These are phyloP conservation scores for Drosophila diplacantha DNA, from an alignment of 2,888 invertebrate genomes.

Conservation along the genomic window DNA sequence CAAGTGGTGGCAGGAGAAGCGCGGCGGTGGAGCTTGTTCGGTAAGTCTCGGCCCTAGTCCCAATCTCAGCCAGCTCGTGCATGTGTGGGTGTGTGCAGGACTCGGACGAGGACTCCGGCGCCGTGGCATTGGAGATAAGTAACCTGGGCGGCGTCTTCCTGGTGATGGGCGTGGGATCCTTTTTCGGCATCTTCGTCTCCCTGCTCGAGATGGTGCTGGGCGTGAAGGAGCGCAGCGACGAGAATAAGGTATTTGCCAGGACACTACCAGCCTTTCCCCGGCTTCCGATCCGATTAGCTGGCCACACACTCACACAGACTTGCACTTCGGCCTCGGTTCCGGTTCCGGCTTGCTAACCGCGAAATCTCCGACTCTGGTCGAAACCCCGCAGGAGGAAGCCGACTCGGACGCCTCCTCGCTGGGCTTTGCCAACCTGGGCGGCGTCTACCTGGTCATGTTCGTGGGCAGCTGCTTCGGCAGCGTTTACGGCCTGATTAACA, in stretches of 20 bases:
- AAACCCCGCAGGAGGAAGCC: constrained; percentile 49
- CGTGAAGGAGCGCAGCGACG: constrained; percentile 73
- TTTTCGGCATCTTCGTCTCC: constrained; percentile 75
- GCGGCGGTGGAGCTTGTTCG: constrained; percentile 85
- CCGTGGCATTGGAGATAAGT: constrained; percentile 80
- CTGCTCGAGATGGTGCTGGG: constrained; percentile 75
- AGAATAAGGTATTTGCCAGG: constrained; percentile 72
- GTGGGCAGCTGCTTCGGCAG: constrained; percentile 78
- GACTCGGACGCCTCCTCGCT: constrained; percentile 78
- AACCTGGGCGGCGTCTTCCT: constrained; percentile 84
- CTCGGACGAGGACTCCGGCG: constrained; percentile 73
- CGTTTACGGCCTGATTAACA: constrained; percentile 74
- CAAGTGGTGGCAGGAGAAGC: constrained; percentile 93
- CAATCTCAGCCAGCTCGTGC: constrained; percentile 26
- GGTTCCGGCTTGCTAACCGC: constrained; percentile 1
- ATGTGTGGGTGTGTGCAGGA: constrained; percentile 66
- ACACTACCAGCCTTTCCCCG: constrained; percentile 10
- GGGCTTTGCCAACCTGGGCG: constrained; percentile 83
- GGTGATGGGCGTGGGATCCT: constrained; percentile 80
- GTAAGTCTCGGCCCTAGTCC: constrained; percentile 78
- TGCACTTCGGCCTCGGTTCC: constrained; percentile 7
- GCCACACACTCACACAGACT: constrained; percentile 34
- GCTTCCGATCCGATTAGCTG: constrained; percentile 46
- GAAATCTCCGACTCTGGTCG: constrained; percentile 39
- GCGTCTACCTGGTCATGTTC: constrained; percentile 82